phyloP scores from a whole-genome alignment of 2,113 vertebrate species.

The Oreochromis tanganicae region DNA sequence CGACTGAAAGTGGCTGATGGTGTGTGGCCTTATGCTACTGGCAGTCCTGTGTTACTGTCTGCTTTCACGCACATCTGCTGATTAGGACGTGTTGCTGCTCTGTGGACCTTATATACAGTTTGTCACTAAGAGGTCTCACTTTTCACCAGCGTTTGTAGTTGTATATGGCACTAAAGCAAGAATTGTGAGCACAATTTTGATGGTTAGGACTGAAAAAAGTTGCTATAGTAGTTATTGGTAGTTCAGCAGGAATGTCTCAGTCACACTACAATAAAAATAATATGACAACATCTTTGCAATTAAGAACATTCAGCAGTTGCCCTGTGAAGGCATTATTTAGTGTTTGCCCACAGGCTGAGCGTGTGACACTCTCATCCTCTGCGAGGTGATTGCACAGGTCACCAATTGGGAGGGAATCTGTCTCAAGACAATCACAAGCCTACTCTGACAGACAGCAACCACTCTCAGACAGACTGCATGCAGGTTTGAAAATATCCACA shows the following conservation, averaged over 20 bases:
- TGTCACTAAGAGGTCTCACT: neutral
- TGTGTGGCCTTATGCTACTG: neutral
- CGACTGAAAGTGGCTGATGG: neutral
- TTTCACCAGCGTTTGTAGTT: neutral
- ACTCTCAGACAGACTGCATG: neutral
- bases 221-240: neutral
- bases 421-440: too few relatives aligned
- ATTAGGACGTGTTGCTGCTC: neutral
- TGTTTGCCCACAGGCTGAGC: neutral
- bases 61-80: neutral
- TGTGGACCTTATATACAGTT: neutral
- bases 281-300: neutral
- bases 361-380: neutral
- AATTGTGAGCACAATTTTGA: neutral
- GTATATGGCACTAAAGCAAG: neutral
- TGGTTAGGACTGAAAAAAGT: neutral
- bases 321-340: accelerated
- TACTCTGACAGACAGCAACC: neutral
- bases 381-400: neutral
- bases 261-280: neutral
- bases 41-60: neutral
- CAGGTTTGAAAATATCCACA: neutral
- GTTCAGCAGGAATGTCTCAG: neutral
- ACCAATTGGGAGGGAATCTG: neutral
- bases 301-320: neutral